phyloP scores from a whole-genome alignment of 2,113 vertebrate species.

The Garra rufa region DNA sequence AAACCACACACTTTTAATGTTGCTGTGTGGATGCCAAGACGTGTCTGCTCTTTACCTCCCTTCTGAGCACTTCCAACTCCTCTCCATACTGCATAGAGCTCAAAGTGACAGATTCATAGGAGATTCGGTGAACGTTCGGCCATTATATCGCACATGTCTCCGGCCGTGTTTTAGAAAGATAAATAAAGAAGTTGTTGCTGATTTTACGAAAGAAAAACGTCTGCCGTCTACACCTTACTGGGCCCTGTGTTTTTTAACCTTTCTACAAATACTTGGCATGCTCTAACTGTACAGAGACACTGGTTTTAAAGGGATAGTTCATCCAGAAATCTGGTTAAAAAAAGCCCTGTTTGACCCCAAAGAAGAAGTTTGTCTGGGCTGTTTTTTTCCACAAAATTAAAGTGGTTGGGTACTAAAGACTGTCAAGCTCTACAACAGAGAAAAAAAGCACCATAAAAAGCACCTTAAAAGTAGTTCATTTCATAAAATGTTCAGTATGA shows the following conservation, averaged over 20 bases:
- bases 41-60: constrained; percentile 71
- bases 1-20: constrained; percentile 84
- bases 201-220: constrained; percentile 28
- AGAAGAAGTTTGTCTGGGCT: neutral
- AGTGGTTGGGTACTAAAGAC: neutral
- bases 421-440: neutral
- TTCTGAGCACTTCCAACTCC: constrained; percentile 62
- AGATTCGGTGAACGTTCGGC: constrained; percentile 15
- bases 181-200: constrained; percentile 37
- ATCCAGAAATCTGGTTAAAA: neutral
- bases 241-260: neutral
- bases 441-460: neutral
- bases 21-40: constrained; percentile 80
- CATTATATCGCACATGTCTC: neutral
- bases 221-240: constrained; percentile 1
- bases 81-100: constrained; percentile 40
- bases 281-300: neutral
- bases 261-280: constrained; percentile 14
- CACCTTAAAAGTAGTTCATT: neutral
- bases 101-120: constrained; percentile 41
- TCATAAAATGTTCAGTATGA: neutral
- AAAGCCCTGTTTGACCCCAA: neutral
- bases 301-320: neutral
- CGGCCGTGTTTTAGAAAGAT: constrained; percentile 11
- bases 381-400: neutral